Evolutionary conservation across 2,797 vertebrate species (phyloP).

Genomic region (Argentina silus): DNA sequence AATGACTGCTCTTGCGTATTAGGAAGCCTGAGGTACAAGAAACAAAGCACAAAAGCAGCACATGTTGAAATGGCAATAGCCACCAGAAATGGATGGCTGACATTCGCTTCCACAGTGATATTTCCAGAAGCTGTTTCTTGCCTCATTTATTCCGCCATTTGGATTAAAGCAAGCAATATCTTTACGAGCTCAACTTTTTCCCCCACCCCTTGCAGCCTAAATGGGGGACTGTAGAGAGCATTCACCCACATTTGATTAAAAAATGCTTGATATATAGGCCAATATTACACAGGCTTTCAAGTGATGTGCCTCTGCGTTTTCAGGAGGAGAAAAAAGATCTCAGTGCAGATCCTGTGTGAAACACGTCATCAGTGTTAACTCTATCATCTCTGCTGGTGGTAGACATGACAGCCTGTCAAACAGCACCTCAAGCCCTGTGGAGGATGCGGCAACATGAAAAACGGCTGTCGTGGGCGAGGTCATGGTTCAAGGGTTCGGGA

Average conservation of each 20-base stretch:
- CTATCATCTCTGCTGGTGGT: not conserved
- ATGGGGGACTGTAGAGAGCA: not conserved
- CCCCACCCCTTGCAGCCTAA: not conserved
- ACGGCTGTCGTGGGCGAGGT: constrained; percentile 16
- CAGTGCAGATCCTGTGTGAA: not conserved
- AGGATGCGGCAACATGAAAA: not conserved
- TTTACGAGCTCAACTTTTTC: not conserved
- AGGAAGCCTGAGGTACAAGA: constrained; percentile 36
- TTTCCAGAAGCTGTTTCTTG: constrained; percentile 16
- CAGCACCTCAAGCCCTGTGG: not conserved
- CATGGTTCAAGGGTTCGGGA: constrained; percentile 50
- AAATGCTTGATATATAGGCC: not conserved
- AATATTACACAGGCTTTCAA: not conserved
- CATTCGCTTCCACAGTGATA: constrained; percentile 5
- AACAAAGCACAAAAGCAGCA: constrained; percentile 22
- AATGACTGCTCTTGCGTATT: constrained; percentile 31
- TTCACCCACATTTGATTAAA: not conserved
- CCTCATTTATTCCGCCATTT: not conserved
- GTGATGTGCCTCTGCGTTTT: not conserved
- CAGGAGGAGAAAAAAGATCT: not conserved
- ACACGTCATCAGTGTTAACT: not conserved
- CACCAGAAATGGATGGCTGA: constrained; percentile 15
- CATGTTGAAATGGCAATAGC: constrained; percentile 37
- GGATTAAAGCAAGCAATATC: constrained; percentile 12
- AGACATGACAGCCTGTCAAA: not conserved